These are phyloP conservation scores for Coenonympha arcania DNA, from an alignment of 2,888 invertebrate species.

Conservation along the genomic window DNA sequence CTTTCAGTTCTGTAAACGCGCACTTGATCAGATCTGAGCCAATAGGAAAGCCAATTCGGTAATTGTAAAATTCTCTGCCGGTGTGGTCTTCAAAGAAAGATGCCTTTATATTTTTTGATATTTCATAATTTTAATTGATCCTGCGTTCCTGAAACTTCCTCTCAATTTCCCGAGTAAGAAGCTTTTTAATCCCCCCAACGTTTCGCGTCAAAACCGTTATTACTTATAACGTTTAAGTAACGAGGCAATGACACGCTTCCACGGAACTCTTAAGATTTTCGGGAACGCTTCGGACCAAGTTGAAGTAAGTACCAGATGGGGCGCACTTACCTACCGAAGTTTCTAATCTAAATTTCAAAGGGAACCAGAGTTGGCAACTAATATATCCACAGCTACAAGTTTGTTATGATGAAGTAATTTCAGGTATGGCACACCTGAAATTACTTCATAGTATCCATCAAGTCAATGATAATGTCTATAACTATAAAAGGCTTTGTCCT, in stretches of 20 bases:
- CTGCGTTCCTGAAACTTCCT: too few species aligned
- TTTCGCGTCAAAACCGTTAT: not conserved
- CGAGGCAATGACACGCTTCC: conserved; percentile 4
- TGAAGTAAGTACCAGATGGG: conserved; percentile 19
- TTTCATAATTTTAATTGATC: too few species aligned
- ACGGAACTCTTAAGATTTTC: not conserved
- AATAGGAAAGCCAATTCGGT: too few species aligned
- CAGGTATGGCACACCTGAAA: too few species aligned
- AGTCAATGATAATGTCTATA: too few species aligned
- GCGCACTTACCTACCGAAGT: conserved; percentile 4
- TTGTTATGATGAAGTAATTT: not conserved
- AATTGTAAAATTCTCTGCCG: too few species aligned
- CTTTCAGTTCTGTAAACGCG: too few species aligned
- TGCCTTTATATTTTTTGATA: too few species aligned
- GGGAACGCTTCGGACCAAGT: conserved; percentile 4
- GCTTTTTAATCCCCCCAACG: not conserved
- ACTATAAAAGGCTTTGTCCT: too few species aligned
- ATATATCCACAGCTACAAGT: conserved; percentile 1
- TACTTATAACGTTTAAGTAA: not conserved
- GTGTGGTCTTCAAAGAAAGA: too few species aligned
- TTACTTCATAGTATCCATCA: too few species aligned
- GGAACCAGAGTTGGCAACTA: conserved; percentile 1
- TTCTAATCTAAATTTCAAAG: conserved; percentile 8
- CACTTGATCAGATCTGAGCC: too few species aligned
- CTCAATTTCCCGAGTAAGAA: not conserved